phyloP scores from a whole-genome alignment of 2,113 vertebrate genomes.

The Castor canadensis region DNA sequence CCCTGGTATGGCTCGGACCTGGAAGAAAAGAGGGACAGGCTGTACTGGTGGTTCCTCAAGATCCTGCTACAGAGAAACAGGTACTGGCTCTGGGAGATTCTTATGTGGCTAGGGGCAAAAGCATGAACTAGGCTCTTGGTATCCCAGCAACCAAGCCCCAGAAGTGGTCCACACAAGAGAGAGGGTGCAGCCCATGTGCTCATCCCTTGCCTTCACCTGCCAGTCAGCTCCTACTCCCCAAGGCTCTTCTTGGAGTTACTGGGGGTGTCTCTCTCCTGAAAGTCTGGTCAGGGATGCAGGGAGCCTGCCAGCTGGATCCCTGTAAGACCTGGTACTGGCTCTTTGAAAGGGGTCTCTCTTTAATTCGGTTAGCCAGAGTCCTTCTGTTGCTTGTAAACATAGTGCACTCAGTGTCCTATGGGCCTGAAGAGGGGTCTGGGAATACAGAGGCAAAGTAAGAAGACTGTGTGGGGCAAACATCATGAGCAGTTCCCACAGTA shows the following conservation, averaged over 20 bases:
- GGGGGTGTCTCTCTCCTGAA: neutral
- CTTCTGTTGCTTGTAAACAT: neutral
- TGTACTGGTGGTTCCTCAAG: neutral
- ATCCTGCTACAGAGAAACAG: neutral
- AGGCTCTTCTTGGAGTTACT: neutral
- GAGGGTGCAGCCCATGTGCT: neutral
- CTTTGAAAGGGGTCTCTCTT: neutral
- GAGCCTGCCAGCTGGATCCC: neutral
- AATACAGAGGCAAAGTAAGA: neutral
- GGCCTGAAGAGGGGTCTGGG: neutral
- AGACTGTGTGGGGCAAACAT: neutral
- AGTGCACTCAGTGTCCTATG: neutral
- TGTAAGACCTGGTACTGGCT: neutral
- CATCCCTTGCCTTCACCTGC: neutral
- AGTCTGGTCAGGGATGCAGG: accelerated
- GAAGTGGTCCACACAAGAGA: neutral
- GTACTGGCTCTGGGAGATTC: neutral
- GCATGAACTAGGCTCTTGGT: neutral
- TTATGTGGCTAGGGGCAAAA: neutral
- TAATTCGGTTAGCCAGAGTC: neutral
- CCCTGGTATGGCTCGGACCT: slow-evolving; percentile 96
- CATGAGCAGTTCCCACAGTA: neutral
- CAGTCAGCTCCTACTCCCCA: neutral
- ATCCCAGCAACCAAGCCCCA: no score
- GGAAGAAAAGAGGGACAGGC: slow-evolving; percentile 3